phyloP scores from a whole-genome alignment of 2,888 invertebrate species.

The Heteromyza rotundicornis region DNA sequence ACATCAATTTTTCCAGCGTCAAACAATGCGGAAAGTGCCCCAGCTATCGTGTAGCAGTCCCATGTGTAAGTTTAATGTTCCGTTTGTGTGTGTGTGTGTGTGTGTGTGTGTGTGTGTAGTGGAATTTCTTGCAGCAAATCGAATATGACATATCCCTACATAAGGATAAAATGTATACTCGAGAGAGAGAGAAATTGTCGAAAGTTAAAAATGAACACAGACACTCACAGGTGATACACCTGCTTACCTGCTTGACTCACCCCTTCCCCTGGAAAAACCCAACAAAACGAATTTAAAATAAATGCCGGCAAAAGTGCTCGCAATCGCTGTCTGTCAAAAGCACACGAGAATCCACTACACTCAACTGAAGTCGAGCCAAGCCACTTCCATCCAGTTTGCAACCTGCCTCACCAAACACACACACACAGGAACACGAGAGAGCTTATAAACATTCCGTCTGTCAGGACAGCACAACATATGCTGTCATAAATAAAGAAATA shows the following conservation, averaged over 20 bases:
- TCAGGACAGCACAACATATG: background rate
- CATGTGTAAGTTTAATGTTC: background rate
- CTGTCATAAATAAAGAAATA: constrained; percentile 4
- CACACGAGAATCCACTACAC: background rate
- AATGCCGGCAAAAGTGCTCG: background rate
- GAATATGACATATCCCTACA: too few species aligned
- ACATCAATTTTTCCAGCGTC: background rate
- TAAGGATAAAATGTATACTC: too few species aligned
- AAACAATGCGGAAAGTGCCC: background rate
- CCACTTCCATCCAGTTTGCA: background rate
- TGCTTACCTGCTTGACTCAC: too few species aligned
- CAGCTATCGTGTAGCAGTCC: background rate
- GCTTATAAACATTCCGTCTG: too few species aligned
- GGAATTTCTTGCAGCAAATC: too few species aligned
- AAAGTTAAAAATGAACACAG: background rate
- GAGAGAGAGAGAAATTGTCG: background rate
- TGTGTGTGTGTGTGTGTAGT: background rate
- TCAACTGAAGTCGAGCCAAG: background rate
- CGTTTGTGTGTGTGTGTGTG: background rate
- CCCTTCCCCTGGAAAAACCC: too few species aligned
- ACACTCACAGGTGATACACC: too few species aligned
- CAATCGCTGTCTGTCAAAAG: background rate
- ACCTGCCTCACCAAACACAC: background rate
- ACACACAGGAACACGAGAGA: background rate
- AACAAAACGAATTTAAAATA: background rate